Percentiles rank a stretch among this genome's conserved stretches.
Conservation (phyloP, 2,888 invertebrate species). For the Globia sparganii region DNA sequence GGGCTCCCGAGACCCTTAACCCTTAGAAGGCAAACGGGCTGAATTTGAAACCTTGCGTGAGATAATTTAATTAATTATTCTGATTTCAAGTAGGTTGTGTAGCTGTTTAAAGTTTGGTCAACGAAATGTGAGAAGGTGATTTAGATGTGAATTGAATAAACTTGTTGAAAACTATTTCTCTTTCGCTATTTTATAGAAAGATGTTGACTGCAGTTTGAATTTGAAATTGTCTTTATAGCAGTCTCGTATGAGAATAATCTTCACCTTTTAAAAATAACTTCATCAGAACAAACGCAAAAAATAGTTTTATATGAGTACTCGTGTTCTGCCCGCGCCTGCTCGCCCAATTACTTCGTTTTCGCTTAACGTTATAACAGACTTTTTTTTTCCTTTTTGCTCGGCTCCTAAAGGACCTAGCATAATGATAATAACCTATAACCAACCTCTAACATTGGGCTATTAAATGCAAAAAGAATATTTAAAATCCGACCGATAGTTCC, state of each 20-base stretch:
- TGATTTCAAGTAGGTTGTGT: slow-evolving; percentile 60
- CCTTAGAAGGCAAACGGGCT: slow-evolving; percentile 70
- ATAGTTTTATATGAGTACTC: background rate
- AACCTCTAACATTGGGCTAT: too few relatives aligned
- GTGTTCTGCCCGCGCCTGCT: too few relatives aligned
- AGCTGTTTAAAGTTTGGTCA: slow-evolving; percentile 26
- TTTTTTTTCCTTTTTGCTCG: too few relatives aligned
- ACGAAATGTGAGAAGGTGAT: slow-evolving; percentile 4
- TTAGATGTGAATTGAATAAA: slow-evolving; percentile 1
- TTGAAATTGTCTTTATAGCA: background rate
- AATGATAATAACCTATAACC: too few relatives aligned
- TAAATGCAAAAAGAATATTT: too few relatives aligned
- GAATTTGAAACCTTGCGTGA: slow-evolving; percentile 72
- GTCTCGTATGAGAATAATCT: background rate
- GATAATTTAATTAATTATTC: slow-evolving; percentile 76
- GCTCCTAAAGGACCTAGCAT: too few relatives aligned
- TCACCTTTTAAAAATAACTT: background rate
- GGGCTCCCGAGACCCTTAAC: slow-evolving; percentile 75
- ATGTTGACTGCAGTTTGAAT: background rate
- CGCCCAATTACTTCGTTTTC: too few relatives aligned
- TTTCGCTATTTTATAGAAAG: background rate
- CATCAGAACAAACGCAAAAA: too few relatives aligned
- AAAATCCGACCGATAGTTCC: too few relatives aligned
- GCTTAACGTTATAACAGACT: too few relatives aligned
- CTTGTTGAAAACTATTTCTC: background rate